Conservation (phyloP, 2,113 vertebrate genomes). For the Bagarius yarrelli region DNA sequence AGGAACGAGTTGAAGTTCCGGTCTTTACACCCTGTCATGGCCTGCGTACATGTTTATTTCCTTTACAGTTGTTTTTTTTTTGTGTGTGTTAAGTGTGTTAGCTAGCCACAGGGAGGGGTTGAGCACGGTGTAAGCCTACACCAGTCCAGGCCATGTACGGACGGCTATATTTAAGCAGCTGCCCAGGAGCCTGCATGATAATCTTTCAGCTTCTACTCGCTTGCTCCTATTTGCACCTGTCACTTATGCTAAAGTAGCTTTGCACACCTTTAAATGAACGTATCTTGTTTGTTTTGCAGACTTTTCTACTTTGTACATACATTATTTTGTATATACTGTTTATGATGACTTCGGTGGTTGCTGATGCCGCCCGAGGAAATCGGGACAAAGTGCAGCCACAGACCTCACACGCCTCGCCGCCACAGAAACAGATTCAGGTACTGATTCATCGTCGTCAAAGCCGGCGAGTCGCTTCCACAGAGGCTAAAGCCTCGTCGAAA, state of each 20-base stretch:
- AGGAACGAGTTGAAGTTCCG: neutral
- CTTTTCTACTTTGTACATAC: constrained; percentile 99
- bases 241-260: constrained; percentile 15
- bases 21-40: neutral
- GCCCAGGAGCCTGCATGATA: constrained; percentile 66
- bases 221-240: constrained; percentile 37
- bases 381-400: constrained; percentile 85
- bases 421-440: constrained; percentile 97
- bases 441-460: constrained; percentile 25
- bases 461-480: too few relatives aligned
- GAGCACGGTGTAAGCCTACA: constrained; percentile 68
- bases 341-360: constrained; percentile 98
- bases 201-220: constrained; percentile 59
- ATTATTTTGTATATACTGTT: constrained; percentile 99
- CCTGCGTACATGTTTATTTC: neutral
- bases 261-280: neutral
- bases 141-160: constrained; percentile 61
- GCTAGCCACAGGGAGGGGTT: constrained; percentile 2
- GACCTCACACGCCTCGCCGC: constrained; percentile 78
- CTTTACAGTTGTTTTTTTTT: constrained; percentile 4
- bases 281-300: constrained; percentile 66
- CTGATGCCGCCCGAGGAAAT: constrained; percentile 85
- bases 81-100: neutral
- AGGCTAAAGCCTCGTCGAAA: neutral
- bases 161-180: constrained; percentile 72